phyloP scores from a whole-genome alignment of 2,113 vertebrate genomes.

The Seriola quinqueradiata region DNA sequence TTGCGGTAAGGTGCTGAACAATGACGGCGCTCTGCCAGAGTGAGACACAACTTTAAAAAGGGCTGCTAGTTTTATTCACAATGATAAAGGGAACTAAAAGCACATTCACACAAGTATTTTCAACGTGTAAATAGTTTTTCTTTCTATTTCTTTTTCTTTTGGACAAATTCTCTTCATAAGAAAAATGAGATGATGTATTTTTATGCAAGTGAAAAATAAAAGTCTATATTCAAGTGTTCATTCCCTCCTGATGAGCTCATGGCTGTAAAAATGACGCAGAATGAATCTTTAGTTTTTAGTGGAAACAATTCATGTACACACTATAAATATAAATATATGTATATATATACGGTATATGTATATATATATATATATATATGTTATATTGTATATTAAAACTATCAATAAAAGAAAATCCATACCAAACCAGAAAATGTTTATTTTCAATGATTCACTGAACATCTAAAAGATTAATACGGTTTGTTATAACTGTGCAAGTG shows the following conservation, averaged over 20 bases:
- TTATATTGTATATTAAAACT: slow-evolving; percentile 79
- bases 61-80: slow-evolving; percentile 53
- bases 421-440: slow-evolving; percentile 20
- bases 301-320: slow-evolving; percentile 61
- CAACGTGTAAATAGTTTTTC: slow-evolving; percentile 75
- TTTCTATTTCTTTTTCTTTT: slow-evolving; percentile 25
- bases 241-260: slow-evolving; percentile 61
- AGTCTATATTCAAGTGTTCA: slow-evolving; percentile 76
- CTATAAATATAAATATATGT: slow-evolving; percentile 63
- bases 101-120: slow-evolving; percentile 70
- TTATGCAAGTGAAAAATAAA: slow-evolving; percentile 75
- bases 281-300: slow-evolving; percentile 62
- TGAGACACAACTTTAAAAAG: slow-evolving; percentile 42
- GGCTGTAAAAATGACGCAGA: slow-evolving; percentile 57
- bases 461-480: no score
- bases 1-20: background rate
- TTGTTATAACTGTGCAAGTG: no score
- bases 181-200: slow-evolving; percentile 78
- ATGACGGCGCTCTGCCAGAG: background rate
- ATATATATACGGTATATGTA: no score
- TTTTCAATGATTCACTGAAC: background rate
- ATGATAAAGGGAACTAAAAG: slow-evolving; percentile 64
- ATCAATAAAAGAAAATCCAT: slow-evolving; percentile 70
- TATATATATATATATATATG: slow-evolving; percentile 26
- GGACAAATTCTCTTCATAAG: slow-evolving; percentile 55